Base-by-base conservation (phyloP, 2,888 invertebrate genomes). In the Coremacera marginata region DNA sequence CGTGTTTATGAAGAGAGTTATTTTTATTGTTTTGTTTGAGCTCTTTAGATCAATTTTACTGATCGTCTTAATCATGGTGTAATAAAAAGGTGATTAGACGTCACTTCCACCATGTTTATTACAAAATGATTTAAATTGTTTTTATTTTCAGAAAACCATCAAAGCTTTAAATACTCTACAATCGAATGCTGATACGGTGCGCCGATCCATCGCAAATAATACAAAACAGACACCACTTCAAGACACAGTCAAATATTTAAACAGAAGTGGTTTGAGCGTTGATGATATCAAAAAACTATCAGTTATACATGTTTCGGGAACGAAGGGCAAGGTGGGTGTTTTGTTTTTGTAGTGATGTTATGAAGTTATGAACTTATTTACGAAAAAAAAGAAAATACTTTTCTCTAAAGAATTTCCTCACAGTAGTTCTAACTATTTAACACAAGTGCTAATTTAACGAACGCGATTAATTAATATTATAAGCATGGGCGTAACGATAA, bases 271-370 rank as follows among this genome's bases (percentile, higher is more conserved):
- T 25, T 87, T 95, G 3, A 88, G 90, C 0, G 79, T 93, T 25
- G 90, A 93, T 0, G 92, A 93, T 80, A 88, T 98, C 75, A 94
- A 95, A 83, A 90, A 91, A 74, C 88, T 98, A 22, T 94, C 96
- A 74, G 92, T 98, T 60, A 97, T 99, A 85, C 99, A 99, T 90
- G 94, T 99, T 7, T 93, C 97, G 78, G 99, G 99, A 11, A 99
- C 99, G 1, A 99, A 99, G 90, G 99, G 99, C 72, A 99, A 99
- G 91, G 92, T 92, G 85, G 80, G 83, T 77, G 8, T 27, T n/a
- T 62, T 63, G 27, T 25, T 19, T 55, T n/a, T 55, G 22, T 19
- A 1, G n/a, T 19, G 52, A 37, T 37, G 37, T n/a, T n/a, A 37
- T 7, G 3, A 3, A 37, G 37, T 37, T 37, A 37, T 37, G 7